Percentiles rank a stretch among this genome's conserved stretches.
Conservation (phyloP, 2,113 vertebrate genomes). For the Aegotheles bennettii region DNA sequence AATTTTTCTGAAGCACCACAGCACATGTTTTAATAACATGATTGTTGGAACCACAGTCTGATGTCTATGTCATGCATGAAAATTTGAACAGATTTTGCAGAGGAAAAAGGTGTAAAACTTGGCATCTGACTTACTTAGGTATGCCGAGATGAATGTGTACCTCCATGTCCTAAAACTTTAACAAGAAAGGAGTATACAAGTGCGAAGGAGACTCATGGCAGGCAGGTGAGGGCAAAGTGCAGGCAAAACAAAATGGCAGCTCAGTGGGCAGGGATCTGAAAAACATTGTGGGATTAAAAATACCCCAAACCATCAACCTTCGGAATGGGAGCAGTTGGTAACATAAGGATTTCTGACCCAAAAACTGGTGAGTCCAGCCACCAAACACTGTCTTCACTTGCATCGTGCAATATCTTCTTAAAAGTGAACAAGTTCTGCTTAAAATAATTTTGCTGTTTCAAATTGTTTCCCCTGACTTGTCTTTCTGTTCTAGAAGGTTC, state of each 20-base stretch:
- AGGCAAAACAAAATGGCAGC: neutral
- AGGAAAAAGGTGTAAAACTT: neutral
- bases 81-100: neutral
- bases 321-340: neutral
- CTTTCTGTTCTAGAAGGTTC: neutral
- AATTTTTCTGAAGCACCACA: neutral
- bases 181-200: neutral
- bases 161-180: neutral
- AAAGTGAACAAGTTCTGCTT: neutral
- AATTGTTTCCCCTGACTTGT: fast-evolving
- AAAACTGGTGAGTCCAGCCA: neutral
- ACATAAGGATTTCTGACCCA: neutral
- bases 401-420: fast-evolving
- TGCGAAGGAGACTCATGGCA: neutral
- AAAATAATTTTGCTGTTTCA: neutral
- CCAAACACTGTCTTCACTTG: neutral
- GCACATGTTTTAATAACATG: neutral
- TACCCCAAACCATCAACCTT: neutral
- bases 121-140: neutral
- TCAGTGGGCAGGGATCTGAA: neutral
- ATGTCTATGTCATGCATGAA: neutral
- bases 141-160: neutral
- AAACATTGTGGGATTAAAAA: neutral
- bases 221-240: neutral
- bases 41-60: neutral